phyloP scores from a whole-genome alignment of 2,113 vertebrate genomes.

The Bubo bubo region DNA sequence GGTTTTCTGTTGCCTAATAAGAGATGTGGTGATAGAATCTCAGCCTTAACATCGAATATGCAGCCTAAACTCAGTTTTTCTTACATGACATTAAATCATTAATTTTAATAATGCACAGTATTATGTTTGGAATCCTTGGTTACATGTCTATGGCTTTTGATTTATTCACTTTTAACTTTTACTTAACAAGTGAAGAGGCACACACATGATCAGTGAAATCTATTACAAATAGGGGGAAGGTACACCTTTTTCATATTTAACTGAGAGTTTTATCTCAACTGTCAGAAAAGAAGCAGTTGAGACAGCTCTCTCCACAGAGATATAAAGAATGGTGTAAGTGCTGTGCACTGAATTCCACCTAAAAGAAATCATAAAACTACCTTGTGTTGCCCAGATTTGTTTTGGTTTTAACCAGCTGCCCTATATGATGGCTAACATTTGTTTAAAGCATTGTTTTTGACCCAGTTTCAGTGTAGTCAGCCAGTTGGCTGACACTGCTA shows the following conservation, averaged over 20 bases:
- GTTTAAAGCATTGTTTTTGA: background rate
- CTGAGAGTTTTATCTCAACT: background rate
- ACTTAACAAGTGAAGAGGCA: background rate
- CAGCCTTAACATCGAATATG: background rate
- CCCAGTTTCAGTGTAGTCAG: background rate
- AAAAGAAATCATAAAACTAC: background rate
- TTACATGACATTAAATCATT: background rate
- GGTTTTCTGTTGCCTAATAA: constrained; percentile 1
- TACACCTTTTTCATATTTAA: background rate
- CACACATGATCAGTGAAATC: background rate
- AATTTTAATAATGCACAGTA: background rate
- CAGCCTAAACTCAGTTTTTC: background rate
- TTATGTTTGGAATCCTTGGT: background rate
- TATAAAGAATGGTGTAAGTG: background rate
- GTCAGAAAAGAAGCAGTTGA: background rate
- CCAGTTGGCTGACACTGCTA: background rate
- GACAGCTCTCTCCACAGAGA: background rate
- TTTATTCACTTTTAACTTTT: background rate
- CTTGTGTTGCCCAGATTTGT: background rate
- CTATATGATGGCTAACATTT: background rate
- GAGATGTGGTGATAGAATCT: background rate
- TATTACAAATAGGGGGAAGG: background rate
- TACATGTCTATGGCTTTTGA: background rate
- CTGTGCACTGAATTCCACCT: background rate
- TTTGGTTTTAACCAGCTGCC: background rate